Evolutionary conservation across 2,888 invertebrate genomes (phyloP), one percentile per base, ranked within the genome.

Genomic region (Epistrophella euchroma): DNA sequence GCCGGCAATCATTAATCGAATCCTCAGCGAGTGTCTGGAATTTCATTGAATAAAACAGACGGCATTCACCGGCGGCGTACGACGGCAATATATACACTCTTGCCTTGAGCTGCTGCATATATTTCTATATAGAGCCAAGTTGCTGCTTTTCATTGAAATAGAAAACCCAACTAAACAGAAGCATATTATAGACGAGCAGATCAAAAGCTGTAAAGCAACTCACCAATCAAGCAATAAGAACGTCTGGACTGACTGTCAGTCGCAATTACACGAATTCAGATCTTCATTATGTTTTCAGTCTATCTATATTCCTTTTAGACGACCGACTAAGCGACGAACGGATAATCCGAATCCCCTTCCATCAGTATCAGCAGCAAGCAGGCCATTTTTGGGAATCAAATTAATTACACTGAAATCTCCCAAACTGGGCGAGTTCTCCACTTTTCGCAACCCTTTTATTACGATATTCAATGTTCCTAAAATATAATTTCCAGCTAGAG

Each of bases 1-100:
- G 68, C 68, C 52, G 73, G 79, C 72, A 89, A 88, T 89, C 89
- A 89, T 89, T 88, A 89, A 89, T 89, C 80, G 90, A 87, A 88
- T 88, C 88, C 88, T 88, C 83, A 50, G 50, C 56, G 25, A 68
- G 71, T 55, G 62, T 45, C 70, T 45, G 45, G 68, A 77, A 78
- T 82, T 86, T 82, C 86, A 86, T 86, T 86, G 70, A 86, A 82
- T 60, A 73, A 75, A 74, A 72, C 58, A 19, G 55, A 5, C 15
- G 2, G 22, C 25, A 25, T 52, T 25, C 64, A 64, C 40, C 35
- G 13, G 17, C 11, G 25, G 17, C n/a, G 13, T 15, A 35, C 0
- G 4, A 15, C 7, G n/a, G n/a, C n/a, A n/a, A n/a, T n/a, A n/a
- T n/a, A n/a, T n/a, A n/a, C n/a, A n/a, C n/a, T n/a, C n/a, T 43